Percentiles rank a stretch among this genome's conserved stretches.
These are phyloP conservation scores for Ischnus inquisitorius DNA, from an alignment of 2,888 invertebrate species.

Conservation along the genomic window DNA sequence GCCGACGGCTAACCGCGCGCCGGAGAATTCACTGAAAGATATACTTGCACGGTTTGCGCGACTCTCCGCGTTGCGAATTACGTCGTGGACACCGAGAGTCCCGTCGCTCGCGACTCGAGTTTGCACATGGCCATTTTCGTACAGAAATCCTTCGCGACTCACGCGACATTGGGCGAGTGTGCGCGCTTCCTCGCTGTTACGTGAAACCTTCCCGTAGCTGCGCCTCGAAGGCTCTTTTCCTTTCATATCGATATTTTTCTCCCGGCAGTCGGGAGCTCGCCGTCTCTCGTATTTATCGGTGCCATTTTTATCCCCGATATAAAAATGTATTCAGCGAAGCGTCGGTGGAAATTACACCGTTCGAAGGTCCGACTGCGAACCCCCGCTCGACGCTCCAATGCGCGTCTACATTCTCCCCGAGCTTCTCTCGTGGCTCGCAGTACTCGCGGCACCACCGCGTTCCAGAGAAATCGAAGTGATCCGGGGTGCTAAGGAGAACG, in stretches of 20 bases:
- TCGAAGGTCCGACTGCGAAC: slow-evolving; percentile 57
- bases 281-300: slow-evolving; percentile 75
- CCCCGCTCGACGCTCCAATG: neutral
- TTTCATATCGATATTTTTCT: slow-evolving; percentile 50
- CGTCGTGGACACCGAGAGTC: slow-evolving; percentile 54
- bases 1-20: slow-evolving; percentile 57
- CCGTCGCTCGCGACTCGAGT: slow-evolving; percentile 32
- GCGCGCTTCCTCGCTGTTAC: slow-evolving; percentile 30
- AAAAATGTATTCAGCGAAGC: slow-evolving; percentile 75
- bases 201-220: slow-evolving; percentile 36
- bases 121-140: slow-evolving; percentile 42
- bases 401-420: slow-evolving; percentile 17
- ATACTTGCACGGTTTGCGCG: slow-evolving; percentile 25
- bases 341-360: slow-evolving; percentile 75
- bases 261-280: slow-evolving; percentile 63
- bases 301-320: slow-evolving; percentile 76
- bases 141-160: slow-evolving; percentile 2
- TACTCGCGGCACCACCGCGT: slow-evolving; percentile 34
- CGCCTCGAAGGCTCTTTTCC: slow-evolving; percentile 15
- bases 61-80: slow-evolving; percentile 34
- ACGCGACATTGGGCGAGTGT: slow-evolving; percentile 8
- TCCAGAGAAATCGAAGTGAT: slow-evolving; percentile 67
- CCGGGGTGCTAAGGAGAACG: slow-evolving; percentile 70
- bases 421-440: slow-evolving; percentile 17
- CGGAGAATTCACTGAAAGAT: slow-evolving; percentile 63